Base-by-base conservation (phyloP, 2,888 invertebrate genomes). In the Melanargia galathea region DNA sequence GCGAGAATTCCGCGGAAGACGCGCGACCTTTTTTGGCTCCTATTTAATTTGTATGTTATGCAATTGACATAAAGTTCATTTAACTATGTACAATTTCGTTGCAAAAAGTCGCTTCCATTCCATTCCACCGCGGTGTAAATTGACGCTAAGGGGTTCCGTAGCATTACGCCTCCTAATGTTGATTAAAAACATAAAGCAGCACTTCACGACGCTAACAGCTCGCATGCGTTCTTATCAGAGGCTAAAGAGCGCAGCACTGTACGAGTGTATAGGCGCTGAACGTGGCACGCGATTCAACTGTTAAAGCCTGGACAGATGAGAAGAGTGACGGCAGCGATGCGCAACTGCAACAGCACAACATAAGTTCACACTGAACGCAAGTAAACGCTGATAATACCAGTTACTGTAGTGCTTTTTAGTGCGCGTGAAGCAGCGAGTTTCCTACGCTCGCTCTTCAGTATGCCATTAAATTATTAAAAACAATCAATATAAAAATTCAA, bases 141-240 rank as follows among this genome's bases (percentile, higher is more conserved):
- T 16, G 18, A 43, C 45, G 45, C 20, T 30, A 56, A 56, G 30
- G 18, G 56, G 43, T 56, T 57, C 45, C 57, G 76, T 73, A 76
- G 75, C 78, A 78, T 78, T 73, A 80, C 73, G 75, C 78, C 83
- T 80, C 80, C 81, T 79, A 80, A 75, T 73, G 78, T 78, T 81
- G 81, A 86, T 86, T 86, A 84, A 84, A 86, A 82, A 81, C 82
- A 80, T 84, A 85, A 86, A 71, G 84, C 81, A 84, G 79, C 75
- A 72, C 75, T 76, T 71, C 79, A 82, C 78, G 76, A 77, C 71
- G 66, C 74, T 79, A 76, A 81, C 79, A 76, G 74, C 75, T 74
- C 70, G 75, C 75, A 72, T 71, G 70, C 73, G 73, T 79, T 78
- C 79, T 81, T 84, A 76, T 76, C 75, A 68, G 70, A 65, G 59